Base-by-base conservation (phyloP, 1,140 invertebrate species). In the Eupeodes corollae region DNA sequence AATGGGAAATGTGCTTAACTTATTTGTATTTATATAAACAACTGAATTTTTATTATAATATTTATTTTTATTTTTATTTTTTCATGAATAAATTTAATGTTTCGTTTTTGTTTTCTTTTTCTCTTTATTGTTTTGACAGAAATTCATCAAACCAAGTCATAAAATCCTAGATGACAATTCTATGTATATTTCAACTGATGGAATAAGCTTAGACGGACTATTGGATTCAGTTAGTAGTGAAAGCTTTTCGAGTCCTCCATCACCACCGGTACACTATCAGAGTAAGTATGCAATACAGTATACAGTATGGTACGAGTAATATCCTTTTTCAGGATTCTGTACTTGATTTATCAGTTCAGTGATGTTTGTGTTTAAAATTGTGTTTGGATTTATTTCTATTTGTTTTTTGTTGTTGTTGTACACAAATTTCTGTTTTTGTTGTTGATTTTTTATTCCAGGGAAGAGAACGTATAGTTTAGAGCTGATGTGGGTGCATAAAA, bases 161-260 rank as follows among this genome's bases (percentile, higher is more conserved):
- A 30, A 44, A 13, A 32, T 30, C 31, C 5, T 18, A 30, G n/a
- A 18, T 14, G 37, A 39, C 16, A 11, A 44, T 44, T 43, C 21
- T 35, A 41, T 47, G 14, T 46, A 47, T 26, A 30, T 44, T 26
- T 48, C 50, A 45, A 48, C 46, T 9, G 50, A 52, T 49, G 50
- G 47, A 45, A 52, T 52, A 21, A 46, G 42, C 44, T 34, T 52
- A 18, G 42, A 52, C 46, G 50, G 50, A 8, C 35, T 52, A 11
- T 34, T 52, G 13, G 50, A 52, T 42, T 42, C 46, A 12, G 39
- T 52, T 10, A 52, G 50, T 34, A 33, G 47, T 19, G 50, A 42
- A 15, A 52, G 46, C 42, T 46, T 49, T 14, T 52, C 50, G 6
- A 46, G 33, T 48, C 44, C 47, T 35, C 48, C 48, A 33, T 50